Percentiles rank a stretch among this genome's conserved stretches.
Conservation (phyloP, 2,113 vertebrate genomes). For the Pelecanus crispus region DNA sequence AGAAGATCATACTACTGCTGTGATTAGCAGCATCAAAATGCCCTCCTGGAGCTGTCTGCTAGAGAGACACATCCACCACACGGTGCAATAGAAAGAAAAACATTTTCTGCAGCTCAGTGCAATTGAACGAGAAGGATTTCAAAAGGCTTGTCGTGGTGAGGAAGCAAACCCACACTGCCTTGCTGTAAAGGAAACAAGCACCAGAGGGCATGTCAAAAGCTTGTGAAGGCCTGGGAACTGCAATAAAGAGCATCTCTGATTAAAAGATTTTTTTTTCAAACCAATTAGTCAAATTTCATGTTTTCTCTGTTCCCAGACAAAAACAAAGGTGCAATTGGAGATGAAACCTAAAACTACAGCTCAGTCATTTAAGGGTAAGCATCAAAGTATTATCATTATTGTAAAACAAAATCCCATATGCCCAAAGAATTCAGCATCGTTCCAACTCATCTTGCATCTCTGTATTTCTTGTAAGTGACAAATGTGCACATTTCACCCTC, state of each 20-base stretch:
- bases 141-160: rapidly evolving
- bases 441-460: not conserved
- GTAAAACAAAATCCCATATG: not conserved
- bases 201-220: not conserved
- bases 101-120: not conserved
- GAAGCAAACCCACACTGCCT: not conserved
- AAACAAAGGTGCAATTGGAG: not conserved
- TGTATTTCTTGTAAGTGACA: not conserved
- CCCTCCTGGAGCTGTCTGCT: not conserved
- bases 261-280: not conserved
- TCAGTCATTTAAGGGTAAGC: not conserved
- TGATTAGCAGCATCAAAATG: not conserved
- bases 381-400: not conserved
- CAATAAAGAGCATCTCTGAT: not conserved
- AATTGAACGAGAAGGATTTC: not conserved
- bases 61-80: not conserved
- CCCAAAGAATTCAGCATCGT: not conserved
- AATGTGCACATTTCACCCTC: not conserved
- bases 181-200: not conserved
- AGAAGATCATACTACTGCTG: not conserved
- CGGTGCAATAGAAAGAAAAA: rapidly evolving
- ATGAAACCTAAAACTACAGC: not conserved
- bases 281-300: not conserved
- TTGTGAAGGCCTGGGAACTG: not conserved
- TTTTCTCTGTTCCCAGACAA: not conserved